Conservation (phyloP, 2,113 vertebrate genomes). For the Poeciliopsis turrubarensis region DNA sequence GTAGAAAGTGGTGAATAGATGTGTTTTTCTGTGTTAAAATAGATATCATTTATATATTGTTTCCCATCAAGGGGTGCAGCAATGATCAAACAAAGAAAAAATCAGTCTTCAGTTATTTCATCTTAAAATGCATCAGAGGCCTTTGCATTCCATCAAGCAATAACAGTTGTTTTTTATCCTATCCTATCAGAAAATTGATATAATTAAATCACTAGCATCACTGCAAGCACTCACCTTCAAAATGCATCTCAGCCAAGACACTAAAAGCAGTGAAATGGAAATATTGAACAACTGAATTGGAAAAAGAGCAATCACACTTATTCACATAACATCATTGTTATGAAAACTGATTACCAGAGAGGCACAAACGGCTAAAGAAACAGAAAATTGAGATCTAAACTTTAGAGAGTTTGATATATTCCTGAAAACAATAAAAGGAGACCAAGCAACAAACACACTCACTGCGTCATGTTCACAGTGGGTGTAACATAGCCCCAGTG, state of each 20-base stretch:
- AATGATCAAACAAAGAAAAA: conserved; percentile 28
- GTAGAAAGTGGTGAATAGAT: no score
- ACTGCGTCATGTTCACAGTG: conserved; percentile 17
- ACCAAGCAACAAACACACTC: background rate
- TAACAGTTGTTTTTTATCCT: background rate
- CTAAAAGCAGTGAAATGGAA: conserved; percentile 48
- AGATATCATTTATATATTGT: no score
- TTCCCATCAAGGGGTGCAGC: no score
- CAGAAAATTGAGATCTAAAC: conserved; percentile 49
- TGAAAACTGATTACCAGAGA: conserved; percentile 60
- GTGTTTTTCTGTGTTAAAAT: no score
- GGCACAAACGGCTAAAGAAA: conserved; percentile 44
- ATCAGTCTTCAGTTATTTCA: conserved; percentile 11
- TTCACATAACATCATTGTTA: conserved; percentile 66
- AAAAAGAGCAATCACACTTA: conserved; percentile 59
- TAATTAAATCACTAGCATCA: conserved; percentile 59
- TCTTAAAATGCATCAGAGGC: conserved; percentile 37
- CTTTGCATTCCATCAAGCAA: conserved; percentile 60
- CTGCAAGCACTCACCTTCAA: conserved; percentile 26
- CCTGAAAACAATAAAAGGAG: background rate
- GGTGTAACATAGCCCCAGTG: conserved; percentile 21
- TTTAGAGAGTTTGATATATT: conserved; percentile 43
- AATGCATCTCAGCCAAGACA: conserved; percentile 39
- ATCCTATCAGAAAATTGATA: conserved; percentile 58
- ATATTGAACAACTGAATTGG: conserved; percentile 63